Evolutionary conservation across 1,140 invertebrate species (phyloP).

Genomic region (Eumaeus atala): DNA sequence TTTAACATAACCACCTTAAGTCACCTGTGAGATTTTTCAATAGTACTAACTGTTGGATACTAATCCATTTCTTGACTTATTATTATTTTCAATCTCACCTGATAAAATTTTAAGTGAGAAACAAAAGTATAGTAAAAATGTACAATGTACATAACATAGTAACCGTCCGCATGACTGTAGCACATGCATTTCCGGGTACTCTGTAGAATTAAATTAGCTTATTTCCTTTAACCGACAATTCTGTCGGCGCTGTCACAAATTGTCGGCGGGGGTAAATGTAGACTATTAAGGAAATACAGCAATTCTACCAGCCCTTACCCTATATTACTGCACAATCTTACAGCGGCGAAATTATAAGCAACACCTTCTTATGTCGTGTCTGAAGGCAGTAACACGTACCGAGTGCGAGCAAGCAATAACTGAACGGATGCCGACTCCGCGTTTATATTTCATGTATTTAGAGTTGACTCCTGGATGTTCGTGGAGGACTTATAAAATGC

Average conservation of each 20-base stretch:
- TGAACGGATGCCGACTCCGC: not conserved
- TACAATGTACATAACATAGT: too few species aligned
- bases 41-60: too few species aligned
- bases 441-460: not conserved
- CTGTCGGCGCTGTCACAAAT: conserved; percentile 69
- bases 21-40: too few species aligned
- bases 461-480: conserved; percentile 1
- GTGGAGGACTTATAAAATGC: too few species aligned
- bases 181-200: conserved; percentile 42
- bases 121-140: too few species aligned
- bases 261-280: conserved; percentile 69
- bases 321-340: conserved; percentile 68
- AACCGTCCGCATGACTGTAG: not conserved
- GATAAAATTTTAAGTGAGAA: too few species aligned
- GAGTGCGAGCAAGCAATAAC: conserved; percentile 31
- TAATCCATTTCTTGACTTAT: too few species aligned
- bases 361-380: conserved; percentile 67
- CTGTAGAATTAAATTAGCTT: conserved; percentile 70
- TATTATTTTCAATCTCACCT: too few species aligned
- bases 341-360: conserved; percentile 67
- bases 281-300: conserved; percentile 73
- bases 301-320: conserved; percentile 66
- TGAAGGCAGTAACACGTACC: conserved; percentile 59
- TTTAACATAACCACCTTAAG: too few species aligned
- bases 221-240: conserved; percentile 70